phyloP scores from a whole-genome alignment of 2,797 vertebrate species.

The Echiichthys vipera region DNA sequence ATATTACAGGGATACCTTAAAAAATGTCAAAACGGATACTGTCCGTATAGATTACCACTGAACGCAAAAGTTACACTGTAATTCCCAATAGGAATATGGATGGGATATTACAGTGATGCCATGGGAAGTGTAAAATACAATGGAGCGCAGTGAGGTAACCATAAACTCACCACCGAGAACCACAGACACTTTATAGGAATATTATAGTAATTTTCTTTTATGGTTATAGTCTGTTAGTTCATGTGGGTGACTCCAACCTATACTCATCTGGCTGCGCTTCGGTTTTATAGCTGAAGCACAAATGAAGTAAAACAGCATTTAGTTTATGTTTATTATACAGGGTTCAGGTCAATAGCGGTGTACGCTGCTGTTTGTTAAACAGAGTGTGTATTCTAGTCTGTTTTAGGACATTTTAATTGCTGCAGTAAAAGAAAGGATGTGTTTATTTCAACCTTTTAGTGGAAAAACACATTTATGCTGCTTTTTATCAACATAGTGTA shows the following conservation, averaged over 20 bases:
- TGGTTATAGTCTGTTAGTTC: slow-evolving; percentile 64
- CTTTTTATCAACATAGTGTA: neutral
- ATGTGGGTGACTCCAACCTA: slow-evolving; percentile 45
- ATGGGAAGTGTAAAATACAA: slow-evolving; percentile 55
- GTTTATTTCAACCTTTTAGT: neutral
- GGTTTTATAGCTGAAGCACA: slow-evolving; percentile 35
- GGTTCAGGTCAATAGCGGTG: neutral
- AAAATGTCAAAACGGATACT: slow-evolving; percentile 16
- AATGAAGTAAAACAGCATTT: slow-evolving; percentile 33
- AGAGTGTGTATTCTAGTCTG: neutral
- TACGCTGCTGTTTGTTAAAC: slow-evolving; percentile 3
- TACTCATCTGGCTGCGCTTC: slow-evolving; percentile 35
- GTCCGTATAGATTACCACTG: neutral
- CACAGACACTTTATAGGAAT: slow-evolving; percentile 66
- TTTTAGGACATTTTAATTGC: neutral
- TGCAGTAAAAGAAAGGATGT: neutral
- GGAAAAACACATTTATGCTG: neutral
- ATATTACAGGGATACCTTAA: slow-evolving; percentile 22
- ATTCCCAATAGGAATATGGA: slow-evolving; percentile 27
- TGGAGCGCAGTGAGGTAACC: slow-evolving; percentile 53
- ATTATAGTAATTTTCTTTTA: slow-evolving; percentile 71
- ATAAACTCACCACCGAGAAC: slow-evolving; percentile 65
- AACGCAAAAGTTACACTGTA: slow-evolving; percentile 16
- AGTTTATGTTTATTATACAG: slow-evolving; percentile 42
- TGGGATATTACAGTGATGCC: slow-evolving; percentile 44